A percentile compares a stretch with the other conserved stretches of the same genome.
phyloP scores from a whole-genome alignment of 1,140 invertebrate genomes.

The Sminthurinus signatus region DNA sequence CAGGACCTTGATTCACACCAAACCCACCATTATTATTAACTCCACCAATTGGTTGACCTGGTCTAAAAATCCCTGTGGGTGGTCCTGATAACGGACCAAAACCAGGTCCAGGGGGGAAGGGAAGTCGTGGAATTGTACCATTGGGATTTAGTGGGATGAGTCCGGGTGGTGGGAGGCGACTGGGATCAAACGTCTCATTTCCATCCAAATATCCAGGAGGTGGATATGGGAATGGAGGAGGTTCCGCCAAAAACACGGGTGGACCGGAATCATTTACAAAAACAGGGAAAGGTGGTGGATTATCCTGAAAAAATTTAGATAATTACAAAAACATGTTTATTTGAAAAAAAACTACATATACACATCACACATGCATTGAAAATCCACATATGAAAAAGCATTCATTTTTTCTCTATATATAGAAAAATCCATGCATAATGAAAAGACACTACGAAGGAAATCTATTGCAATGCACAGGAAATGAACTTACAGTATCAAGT shows the following conservation, averaged over 20 bases:
- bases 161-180: constrained; percentile 35
- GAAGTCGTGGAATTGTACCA: constrained; percentile 25
- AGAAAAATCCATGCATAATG: too few relatives aligned
- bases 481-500: constrained; percentile 56
- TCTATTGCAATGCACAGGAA: too few relatives aligned
- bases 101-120: constrained; percentile 44
- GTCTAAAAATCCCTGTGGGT: constrained; percentile 15
- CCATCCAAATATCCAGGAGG: constrained; percentile 48
- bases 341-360: too few relatives aligned
- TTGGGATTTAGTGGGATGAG: constrained; percentile 34
- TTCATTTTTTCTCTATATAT: too few relatives aligned
- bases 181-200: constrained; percentile 52
- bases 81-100: constrained; percentile 4
- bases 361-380: too few relatives aligned
- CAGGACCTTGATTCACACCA: background rate
- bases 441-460: too few relatives aligned
- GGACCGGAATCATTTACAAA: constrained; percentile 65
- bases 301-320: too few relatives aligned
- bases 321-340: too few relatives aligned
- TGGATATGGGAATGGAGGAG: constrained; percentile 44
- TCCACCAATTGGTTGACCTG: constrained; percentile 13
- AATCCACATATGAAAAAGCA: too few relatives aligned
- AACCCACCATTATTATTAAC: constrained; percentile 2
- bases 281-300: constrained; percentile 82
- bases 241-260: constrained; percentile 60